Evolutionary conservation across 2,888 invertebrate genomes (phyloP).

Genomic region (Parnassius smintheus): DNA sequence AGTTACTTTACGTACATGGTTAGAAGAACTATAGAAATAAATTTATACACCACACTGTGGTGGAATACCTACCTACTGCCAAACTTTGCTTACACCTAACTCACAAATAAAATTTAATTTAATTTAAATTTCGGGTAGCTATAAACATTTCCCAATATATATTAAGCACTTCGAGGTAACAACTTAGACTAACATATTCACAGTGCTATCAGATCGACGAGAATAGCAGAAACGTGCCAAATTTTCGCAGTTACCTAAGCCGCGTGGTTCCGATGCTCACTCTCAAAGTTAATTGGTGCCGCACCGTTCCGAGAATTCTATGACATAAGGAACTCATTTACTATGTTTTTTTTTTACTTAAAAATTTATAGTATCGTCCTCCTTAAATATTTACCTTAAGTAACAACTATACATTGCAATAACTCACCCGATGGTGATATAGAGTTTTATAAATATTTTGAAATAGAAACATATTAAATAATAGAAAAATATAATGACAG

Average conservation of each 20-base stretch:
- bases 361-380: too few species aligned
- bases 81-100: background rate
- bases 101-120: too few species aligned
- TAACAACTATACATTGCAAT: too few species aligned
- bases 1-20: too few species aligned
- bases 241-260: constrained; percentile 62
- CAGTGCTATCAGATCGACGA: constrained; percentile 50
- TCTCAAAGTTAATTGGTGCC: constrained; percentile 58
- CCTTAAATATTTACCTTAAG: too few species aligned
- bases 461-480: background rate
- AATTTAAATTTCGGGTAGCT: background rate
- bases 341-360: constrained; percentile 3
- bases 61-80: background rate
- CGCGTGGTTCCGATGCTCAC: constrained; percentile 47
- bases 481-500: background rate
- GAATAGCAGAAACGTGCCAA: constrained; percentile 66
- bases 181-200: background rate
- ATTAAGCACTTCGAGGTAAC: background rate
- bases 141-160: background rate
- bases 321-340: constrained; percentile 18
- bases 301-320: constrained; percentile 17
- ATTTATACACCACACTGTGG: too few species aligned
- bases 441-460: background rate
- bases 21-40: too few species aligned
- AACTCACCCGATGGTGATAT: too few species aligned